Evolutionary conservation across 2,113 vertebrate genomes (phyloP).

Genomic region (Cranoglanis bouderius): DNA sequence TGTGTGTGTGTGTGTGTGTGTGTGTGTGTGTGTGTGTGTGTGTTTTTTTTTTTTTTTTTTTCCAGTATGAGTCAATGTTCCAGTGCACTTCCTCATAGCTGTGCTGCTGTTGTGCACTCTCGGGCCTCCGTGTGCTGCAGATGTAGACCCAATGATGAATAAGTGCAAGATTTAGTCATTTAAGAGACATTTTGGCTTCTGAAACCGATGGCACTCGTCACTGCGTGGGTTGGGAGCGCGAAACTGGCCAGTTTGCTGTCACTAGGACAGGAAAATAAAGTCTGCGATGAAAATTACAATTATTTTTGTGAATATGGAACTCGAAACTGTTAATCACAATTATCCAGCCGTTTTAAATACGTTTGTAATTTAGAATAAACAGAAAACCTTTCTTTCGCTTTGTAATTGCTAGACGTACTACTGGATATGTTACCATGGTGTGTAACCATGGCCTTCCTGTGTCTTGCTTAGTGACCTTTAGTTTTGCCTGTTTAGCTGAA

Average conservation of each 20-base stretch:
- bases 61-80: slow-evolving; percentile 43
- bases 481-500: not conserved
- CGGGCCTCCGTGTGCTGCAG: not conserved
- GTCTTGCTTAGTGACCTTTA: not conserved
- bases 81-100: slow-evolving; percentile 32
- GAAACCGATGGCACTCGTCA: not conserved
- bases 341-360: not conserved
- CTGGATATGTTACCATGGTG: not conserved
- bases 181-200: not conserved
- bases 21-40: not conserved
- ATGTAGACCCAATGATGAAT: slow-evolving; percentile 5
- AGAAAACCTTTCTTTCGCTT: not conserved
- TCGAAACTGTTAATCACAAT: not conserved
- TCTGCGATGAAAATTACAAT: not conserved
- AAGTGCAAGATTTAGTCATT: slow-evolving; percentile 23
- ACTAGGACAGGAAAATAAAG: too few species aligned
- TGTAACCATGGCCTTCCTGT: not conserved
- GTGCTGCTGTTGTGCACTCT: not conserved
- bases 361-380: not conserved
- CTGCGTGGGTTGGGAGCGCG: not conserved
- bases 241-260: not conserved
- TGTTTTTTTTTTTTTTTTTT: too few species aligned
- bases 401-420: not conserved
- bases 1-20: not conserved
- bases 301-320: not conserved